Evolutionary conservation across 1,140 invertebrate genomes (phyloP), one percentile per base, ranked within the genome.

Genomic region (Cecropterus lyciades): DNA sequence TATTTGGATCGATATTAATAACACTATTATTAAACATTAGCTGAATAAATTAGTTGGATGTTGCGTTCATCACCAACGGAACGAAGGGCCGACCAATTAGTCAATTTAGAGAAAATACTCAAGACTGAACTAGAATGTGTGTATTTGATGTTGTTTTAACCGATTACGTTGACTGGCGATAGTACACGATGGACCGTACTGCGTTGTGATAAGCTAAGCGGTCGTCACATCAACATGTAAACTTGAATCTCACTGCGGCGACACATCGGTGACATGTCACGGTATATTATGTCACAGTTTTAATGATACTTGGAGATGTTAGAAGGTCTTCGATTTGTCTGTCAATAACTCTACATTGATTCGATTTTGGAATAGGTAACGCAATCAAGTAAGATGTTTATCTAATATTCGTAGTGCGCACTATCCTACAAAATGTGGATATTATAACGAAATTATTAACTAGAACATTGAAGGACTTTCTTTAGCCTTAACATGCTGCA

Each of bases 61-160:
- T 62, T 62, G 46, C 46, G 46, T 62, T 62, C 27, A 8, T 13
- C 30, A 42, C 33, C 15, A 14, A 40, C 59, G 59, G 59, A 62
- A 73, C 65, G 64, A 72, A 67, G 67, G 70, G 75, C 77, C 73
- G 75, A 84, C 73, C 70, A 72, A 75, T 78, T 80, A 84, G 84
- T 87, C 86, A 87, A 87, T 85, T 89, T 87, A 87, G 78, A 71
- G 73, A 74, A 80, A 76, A 80, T 85, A 84, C 72, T 84, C 76
- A 88, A 88, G 85, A 88, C 85, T 88, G 85, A 88, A 79, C 59
- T 70, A 74, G 72, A 66, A 55, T 42, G 70, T 68, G 70, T 49
- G 46, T 67, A 51, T 37, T 57, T 24, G 55, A 16, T 33, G 43
- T 59, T 59, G 56, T 37, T 48, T 60, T 60, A 16, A 59, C 43